A percentile compares a stretch with the other conserved stretches of the same genome.
These are phyloP conservation scores for Lycia hirtaria DNA, from an alignment of 2,888 invertebrate species.

Conservation along the genomic window DNA sequence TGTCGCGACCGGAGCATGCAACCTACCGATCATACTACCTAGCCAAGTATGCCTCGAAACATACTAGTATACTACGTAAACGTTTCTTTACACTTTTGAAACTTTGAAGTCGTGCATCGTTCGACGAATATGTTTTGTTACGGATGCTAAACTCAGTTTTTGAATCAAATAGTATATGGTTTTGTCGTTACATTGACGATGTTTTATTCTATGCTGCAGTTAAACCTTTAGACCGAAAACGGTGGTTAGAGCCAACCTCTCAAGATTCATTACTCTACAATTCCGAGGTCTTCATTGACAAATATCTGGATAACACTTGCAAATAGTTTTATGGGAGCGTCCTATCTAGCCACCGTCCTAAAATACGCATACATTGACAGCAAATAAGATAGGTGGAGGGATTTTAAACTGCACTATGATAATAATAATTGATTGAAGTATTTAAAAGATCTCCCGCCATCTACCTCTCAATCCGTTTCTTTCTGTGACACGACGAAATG, in stretches of 20 bases:
- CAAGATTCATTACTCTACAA: not conserved
- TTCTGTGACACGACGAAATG: conserved; percentile 49
- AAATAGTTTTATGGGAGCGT: not conserved
- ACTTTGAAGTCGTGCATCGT: too few relatives aligned
- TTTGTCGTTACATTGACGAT: not conserved
- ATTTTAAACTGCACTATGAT: conserved; percentile 32
- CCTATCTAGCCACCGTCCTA: conserved; percentile 13
- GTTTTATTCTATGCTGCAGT: not conserved
- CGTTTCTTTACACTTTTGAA: too few relatives aligned
- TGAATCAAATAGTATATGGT: not conserved
- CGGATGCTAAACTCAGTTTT: too few relatives aligned
- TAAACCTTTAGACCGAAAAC: conserved; percentile 6
- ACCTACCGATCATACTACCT: too few relatives aligned
- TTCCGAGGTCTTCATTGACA: too few relatives aligned
- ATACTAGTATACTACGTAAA: too few relatives aligned
- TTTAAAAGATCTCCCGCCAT: conserved; percentile 45
- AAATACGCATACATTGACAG: conserved; percentile 28
- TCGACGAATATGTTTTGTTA: too few relatives aligned
- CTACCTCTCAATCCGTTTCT: conserved; percentile 44
- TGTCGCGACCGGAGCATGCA: too few relatives aligned
- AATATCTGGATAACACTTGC: not conserved
- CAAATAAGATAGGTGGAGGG: conserved; percentile 51
- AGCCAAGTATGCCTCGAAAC: too few relatives aligned
- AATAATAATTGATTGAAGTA: conserved; percentile 15
- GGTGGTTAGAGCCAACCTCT: conserved; percentile 10